Conservation (phyloP, 2,797 vertebrate species). For the Tamandua tetradactyla region DNA sequence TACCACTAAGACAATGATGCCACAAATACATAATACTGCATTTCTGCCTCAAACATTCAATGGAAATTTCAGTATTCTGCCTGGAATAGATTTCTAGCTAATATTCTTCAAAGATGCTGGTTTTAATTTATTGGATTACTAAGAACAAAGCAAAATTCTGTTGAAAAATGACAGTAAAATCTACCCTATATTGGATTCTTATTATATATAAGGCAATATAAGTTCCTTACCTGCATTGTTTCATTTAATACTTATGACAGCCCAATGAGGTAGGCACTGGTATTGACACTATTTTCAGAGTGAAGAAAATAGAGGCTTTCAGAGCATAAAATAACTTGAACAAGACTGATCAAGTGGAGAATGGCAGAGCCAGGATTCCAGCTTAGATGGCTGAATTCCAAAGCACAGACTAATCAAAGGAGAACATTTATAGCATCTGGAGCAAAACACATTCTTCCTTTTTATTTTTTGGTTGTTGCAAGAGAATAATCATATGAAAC, state of each 20-base stretch:
- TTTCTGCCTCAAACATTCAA: background rate
- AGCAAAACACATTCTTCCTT: background rate
- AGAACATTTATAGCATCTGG: background rate
- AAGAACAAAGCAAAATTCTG: background rate
- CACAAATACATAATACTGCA: background rate
- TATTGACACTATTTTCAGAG: background rate
- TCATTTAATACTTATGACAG: background rate
- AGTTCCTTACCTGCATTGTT: background rate
- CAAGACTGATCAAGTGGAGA: constrained; percentile 10
- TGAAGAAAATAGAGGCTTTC: background rate
- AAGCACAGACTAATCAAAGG: background rate
- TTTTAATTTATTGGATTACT: background rate
- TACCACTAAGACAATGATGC: background rate
- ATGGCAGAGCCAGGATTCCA: background rate
- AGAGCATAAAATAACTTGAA: constrained; percentile 66
- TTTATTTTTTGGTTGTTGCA: background rate
- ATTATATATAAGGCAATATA: background rate
- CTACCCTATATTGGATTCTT: background rate
- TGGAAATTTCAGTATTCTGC: background rate
- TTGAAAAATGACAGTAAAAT: background rate
- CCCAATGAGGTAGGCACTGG: background rate
- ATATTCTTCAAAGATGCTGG: background rate
- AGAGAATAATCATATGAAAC: background rate
- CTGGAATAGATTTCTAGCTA: background rate
- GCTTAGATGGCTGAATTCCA: background rate